Conservation (phyloP, 2,797 vertebrate genomes). For the Sebastes vulpes region DNA sequence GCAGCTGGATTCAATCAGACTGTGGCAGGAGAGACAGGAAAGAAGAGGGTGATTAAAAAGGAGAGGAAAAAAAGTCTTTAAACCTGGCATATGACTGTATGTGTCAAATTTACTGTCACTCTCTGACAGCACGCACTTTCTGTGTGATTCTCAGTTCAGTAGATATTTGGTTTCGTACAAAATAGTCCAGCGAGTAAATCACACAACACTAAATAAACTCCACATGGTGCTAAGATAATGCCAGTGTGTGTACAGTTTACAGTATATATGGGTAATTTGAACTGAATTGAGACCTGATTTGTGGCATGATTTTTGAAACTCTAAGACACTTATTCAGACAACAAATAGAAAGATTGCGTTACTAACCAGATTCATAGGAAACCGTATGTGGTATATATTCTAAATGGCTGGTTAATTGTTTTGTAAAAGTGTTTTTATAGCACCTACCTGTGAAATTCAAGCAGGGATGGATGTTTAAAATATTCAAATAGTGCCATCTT, state of each 20-base stretch:
- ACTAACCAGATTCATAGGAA: background rate
- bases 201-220: background rate
- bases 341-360: background rate
- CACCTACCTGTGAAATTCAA: constrained; percentile 2
- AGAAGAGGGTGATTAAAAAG: constrained; percentile 70
- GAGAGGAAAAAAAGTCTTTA: constrained; percentile 49
- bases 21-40: constrained; percentile 55
- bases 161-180: constrained; percentile 4
- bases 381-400: background rate
- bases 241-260: background rate
- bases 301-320: background rate
- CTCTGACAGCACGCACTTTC: constrained; percentile 38
- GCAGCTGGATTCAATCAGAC: constrained; percentile 80
- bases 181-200: background rate
- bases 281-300: background rate
- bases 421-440: background rate
- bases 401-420: background rate
- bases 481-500: constrained; percentile 50
- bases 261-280: background rate
- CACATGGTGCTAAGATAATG: background rate
- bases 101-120: constrained; percentile 61
- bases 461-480: constrained; percentile 10
- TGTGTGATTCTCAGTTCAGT: background rate
- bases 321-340: background rate
- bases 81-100: constrained; percentile 53